Evolutionary conservation across 1,140 invertebrate genomes (phyloP).

Genomic region (Neelides sp.): DNA sequence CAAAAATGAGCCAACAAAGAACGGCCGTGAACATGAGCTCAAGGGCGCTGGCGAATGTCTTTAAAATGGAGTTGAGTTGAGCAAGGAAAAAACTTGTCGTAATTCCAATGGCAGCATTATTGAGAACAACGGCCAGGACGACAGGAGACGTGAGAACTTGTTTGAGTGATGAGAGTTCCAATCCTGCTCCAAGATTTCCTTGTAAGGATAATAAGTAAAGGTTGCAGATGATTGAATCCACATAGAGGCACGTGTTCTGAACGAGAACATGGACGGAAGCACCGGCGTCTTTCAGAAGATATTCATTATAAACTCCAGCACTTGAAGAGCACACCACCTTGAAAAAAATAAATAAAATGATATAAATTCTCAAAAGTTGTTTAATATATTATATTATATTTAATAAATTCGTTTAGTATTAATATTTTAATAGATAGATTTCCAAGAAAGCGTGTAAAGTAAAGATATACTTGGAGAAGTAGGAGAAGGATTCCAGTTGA

Average conservation of each 20-base stretch:
- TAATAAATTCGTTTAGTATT: no score
- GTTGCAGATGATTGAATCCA: slow-evolving; percentile 88
- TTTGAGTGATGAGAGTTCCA: slow-evolving; percentile 44
- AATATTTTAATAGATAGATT: no score
- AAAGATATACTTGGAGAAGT: no score
- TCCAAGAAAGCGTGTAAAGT: no score
- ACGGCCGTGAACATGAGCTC: slow-evolving; percentile 84
- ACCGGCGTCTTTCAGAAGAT: slow-evolving; percentile 71
- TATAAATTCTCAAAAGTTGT: no score
- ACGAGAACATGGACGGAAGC: slow-evolving; percentile 69
- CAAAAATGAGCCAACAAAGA: slow-evolving; percentile 76
- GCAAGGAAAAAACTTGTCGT: slow-evolving; percentile 87
- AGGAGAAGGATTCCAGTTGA: no score
- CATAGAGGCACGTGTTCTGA: slow-evolving; percentile 92
- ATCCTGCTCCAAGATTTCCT: slow-evolving; percentile 47
- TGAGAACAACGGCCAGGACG: slow-evolving; percentile 57
- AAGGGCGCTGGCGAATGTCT: slow-evolving; percentile 88
- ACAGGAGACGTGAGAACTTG: slow-evolving; percentile 47
- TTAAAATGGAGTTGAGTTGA: slow-evolving; percentile 86
- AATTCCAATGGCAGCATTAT: slow-evolving; percentile 81
- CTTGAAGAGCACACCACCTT: slow-evolving; percentile 85
- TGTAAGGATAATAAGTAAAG: slow-evolving; percentile 50
- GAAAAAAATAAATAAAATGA: slow-evolving; percentile 38
- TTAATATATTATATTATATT: no score
- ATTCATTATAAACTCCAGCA: slow-evolving; percentile 94